A percentile compares a stretch with the other conserved stretches of the same genome.
These are phyloP conservation scores for Mormyrus hasselquistii DNA, from an alignment of 2,797 vertebrate species.

Conservation along the genomic window DNA sequence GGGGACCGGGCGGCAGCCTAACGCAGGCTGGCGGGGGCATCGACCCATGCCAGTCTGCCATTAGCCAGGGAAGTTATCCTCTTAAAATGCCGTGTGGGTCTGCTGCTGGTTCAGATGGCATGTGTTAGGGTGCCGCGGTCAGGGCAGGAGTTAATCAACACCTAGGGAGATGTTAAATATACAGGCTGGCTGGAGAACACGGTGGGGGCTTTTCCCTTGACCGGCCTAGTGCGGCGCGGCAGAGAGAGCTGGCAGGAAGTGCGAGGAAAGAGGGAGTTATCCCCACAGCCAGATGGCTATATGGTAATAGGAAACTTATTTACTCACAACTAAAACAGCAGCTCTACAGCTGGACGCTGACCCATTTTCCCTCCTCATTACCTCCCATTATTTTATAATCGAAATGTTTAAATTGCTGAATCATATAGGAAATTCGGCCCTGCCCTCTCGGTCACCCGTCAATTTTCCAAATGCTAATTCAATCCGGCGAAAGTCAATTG, in stretches of 20 bases:
- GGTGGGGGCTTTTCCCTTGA: not conserved
- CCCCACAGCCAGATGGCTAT: constrained; percentile 2
- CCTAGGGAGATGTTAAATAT: constrained; percentile 35
- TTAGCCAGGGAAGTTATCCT: constrained; percentile 48
- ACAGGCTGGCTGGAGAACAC: constrained; percentile 35
- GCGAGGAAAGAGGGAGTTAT: not conserved
- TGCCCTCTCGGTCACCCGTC: not conserved
- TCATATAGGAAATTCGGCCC: not conserved
- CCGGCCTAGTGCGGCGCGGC: not conserved
- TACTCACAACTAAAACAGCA: not conserved
- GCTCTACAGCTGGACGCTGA: not conserved
- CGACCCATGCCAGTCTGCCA: constrained; percentile 52
- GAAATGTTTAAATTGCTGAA: not conserved
- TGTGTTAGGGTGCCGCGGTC: constrained; percentile 19
- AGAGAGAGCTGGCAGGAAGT: not conserved
- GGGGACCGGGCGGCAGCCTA: constrained; percentile 45
- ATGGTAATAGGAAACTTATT: not conserved
- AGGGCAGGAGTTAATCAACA: constrained; percentile 49
- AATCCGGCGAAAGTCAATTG: not conserved
- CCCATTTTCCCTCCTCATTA: not conserved
- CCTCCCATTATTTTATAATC: not conserved
- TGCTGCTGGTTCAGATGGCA: constrained; percentile 19
- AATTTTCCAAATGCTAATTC: not conserved
- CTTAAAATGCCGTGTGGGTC: constrained; percentile 36
- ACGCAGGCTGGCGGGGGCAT: constrained; percentile 51